Percentiles rank a stretch among this genome's conserved stretches.
phyloP scores from a whole-genome alignment of 2,888 invertebrate species.

The Aphidoletes aphidimyza region DNA sequence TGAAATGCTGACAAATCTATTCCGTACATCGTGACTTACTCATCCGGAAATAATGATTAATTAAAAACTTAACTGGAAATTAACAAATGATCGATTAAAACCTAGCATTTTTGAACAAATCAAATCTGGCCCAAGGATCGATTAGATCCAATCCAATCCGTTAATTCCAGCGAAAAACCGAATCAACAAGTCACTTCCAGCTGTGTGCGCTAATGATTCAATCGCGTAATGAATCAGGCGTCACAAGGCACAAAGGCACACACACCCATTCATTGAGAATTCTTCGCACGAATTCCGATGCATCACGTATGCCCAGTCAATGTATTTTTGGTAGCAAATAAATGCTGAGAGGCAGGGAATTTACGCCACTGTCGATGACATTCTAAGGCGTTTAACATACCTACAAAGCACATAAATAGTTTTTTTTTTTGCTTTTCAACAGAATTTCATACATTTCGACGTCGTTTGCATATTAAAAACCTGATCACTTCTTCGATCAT shows the following conservation, averaged over 20 bases:
- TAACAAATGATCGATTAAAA: background rate
- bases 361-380: too few species aligned
- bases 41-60: background rate
- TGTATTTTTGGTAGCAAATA: background rate
- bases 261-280: background rate
- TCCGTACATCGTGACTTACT: background rate
- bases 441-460: too few species aligned
- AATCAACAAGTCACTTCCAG: background rate
- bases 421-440: too few species aligned
- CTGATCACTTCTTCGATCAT: too few species aligned
- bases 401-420: too few species aligned
- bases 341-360: too few species aligned
- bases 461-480: too few species aligned
- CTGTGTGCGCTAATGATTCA: background rate
- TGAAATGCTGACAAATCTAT: background rate
- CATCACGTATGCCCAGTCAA: background rate
- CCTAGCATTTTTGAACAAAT: too few species aligned
- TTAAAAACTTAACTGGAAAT: background rate
- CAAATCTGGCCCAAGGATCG: constrained; percentile 28
- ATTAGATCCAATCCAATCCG: background rate
- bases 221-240: background rate
- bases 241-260: too few species aligned
- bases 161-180: too few species aligned
- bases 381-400: too few species aligned
- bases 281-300: constrained; percentile 37